phyloP scores from a whole-genome alignment of 2,797 vertebrate genomes.

The Enteromius afrohamiltoni region DNA sequence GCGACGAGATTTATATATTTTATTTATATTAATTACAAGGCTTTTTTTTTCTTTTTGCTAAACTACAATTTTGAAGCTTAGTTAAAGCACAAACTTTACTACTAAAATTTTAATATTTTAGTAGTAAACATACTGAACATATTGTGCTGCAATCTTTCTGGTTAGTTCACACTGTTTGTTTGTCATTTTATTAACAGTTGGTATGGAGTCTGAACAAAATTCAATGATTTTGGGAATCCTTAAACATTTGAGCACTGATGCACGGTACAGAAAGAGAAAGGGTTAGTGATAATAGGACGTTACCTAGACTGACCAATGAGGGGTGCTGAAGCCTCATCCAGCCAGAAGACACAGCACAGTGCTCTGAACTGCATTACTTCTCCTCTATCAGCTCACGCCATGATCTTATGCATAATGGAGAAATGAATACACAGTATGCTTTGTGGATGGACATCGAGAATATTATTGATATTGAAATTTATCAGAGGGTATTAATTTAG shows the following conservation, averaged over 20 bases:
- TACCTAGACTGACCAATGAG: slow-evolving; percentile 43
- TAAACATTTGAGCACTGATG: background rate
- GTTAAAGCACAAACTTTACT: background rate
- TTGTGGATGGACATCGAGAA: background rate
- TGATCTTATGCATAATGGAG: slow-evolving; percentile 14
- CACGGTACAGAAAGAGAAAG: background rate
- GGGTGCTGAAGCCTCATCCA: slow-evolving; percentile 52
- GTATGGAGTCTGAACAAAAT: background rate
- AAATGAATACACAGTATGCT: background rate
- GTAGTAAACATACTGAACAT: too few species aligned
- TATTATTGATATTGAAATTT: background rate
- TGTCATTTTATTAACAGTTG: background rate
- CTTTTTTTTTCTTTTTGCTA: background rate
- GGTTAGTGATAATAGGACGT: background rate
- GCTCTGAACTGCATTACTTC: background rate
- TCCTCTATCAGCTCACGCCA: background rate
- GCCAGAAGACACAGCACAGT: background rate
- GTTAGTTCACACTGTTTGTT: background rate
- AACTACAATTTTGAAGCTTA: background rate
- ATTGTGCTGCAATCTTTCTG: background rate
- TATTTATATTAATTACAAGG: background rate
- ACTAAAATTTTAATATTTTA: too few species aligned
- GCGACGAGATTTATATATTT: background rate
- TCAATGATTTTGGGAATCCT: background rate
- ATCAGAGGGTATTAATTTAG: background rate